Conservation (phyloP, 2,888 invertebrate genomes). For the Microctonus brassicae region DNA sequence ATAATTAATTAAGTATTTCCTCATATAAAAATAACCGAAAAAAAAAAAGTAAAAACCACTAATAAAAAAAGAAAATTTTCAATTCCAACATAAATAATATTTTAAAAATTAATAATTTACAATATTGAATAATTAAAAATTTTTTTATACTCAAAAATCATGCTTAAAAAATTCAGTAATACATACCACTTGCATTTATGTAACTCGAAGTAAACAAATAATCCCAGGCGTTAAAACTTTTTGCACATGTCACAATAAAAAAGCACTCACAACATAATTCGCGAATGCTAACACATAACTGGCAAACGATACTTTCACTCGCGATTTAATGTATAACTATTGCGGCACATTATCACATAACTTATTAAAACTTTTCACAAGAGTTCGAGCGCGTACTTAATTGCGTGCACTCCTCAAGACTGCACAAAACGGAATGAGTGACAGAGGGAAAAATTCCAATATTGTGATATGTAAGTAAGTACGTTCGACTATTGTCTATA, state of each 20-base stretch:
- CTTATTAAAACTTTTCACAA: conserved; percentile 29
- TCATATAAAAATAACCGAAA: too few relatives aligned
- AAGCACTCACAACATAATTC: too few relatives aligned
- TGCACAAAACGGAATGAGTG: conserved; percentile 40
- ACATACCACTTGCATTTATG: background rate
- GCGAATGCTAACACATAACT: background rate
- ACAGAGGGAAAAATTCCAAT: background rate
- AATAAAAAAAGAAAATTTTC: too few relatives aligned
- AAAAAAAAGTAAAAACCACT: too few relatives aligned
- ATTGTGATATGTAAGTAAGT: background rate
- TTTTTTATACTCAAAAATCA: too few relatives aligned
- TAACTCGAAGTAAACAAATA: background rate
- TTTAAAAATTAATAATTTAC: too few relatives aligned
- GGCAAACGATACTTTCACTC: background rate
- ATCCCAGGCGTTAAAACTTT: conserved; percentile 19
- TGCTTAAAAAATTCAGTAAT: too few relatives aligned
- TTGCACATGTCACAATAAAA: background rate
- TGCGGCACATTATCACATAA: conserved; percentile 32
- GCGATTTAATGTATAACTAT: conserved; percentile 9
- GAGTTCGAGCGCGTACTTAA: conserved; percentile 26
- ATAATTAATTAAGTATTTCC: too few relatives aligned
- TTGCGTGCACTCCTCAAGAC: conserved; percentile 25
- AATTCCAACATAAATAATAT: too few relatives aligned
- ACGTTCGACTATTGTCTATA: too few relatives aligned
- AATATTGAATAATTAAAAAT: too few relatives aligned